Conservation (phyloP, 2,113 vertebrate species). For the Cyanocitta stelleri region DNA sequence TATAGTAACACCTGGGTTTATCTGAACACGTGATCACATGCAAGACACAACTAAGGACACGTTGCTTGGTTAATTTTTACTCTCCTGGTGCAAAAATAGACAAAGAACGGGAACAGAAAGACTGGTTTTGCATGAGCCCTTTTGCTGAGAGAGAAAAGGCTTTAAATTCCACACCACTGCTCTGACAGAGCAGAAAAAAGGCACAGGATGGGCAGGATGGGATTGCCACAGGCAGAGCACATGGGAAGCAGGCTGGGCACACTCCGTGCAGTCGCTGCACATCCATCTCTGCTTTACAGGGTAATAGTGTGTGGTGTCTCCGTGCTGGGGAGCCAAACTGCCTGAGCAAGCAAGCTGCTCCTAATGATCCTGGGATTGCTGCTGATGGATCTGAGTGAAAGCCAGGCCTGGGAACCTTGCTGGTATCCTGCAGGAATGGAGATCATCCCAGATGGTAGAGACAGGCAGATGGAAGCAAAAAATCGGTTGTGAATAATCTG, state of each 20-base stretch:
- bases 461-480: neutral
- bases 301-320: neutral
- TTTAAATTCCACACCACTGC: neutral
- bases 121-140: neutral
- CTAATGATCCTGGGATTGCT: neutral
- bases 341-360: neutral
- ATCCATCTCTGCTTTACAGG: neutral
- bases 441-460: neutral
- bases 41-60: neutral
- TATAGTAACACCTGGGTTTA: neutral
- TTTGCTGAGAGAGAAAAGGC: neutral
- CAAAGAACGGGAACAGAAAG: neutral
- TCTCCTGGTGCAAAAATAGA: neutral
- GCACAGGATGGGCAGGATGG: neutral
- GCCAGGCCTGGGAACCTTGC: neutral
- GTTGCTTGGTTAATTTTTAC: neutral
- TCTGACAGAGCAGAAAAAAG: neutral
- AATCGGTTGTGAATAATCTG: neutral
- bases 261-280: neutral
- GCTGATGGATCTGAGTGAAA: neutral
- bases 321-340: neutral
- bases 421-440: neutral
- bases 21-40: rapidly evolving
- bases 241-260: neutral
- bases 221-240: neutral